Base-by-base conservation (phyloP, 1,140 invertebrate genomes). In the Mactra quadrangularis region DNA sequence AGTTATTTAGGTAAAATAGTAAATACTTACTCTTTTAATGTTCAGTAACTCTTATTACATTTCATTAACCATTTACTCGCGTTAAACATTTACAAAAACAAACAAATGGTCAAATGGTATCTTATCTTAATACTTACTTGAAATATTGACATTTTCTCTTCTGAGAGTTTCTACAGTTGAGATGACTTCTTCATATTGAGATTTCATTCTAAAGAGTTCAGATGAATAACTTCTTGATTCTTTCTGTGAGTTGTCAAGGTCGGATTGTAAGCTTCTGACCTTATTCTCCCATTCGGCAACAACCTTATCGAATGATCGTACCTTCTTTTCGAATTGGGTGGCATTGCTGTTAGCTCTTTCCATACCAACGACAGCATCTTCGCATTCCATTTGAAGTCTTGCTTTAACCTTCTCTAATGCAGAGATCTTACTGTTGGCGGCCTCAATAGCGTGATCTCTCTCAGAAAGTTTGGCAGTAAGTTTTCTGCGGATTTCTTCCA, bases 261-360 rank as follows among this genome's bases (percentile, higher is more conserved):
- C 99, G 88, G 97, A 96, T 86, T 97, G 97, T 84, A 99, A 95
- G 93, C 99, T 98, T 91, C 99, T 97, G 91, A 98, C 97, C 95
- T 99, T 99, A 94, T 98, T 96, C 94, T 99, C 99, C 99, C 99
- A 99, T 96, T 99, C 99, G 86, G 97, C 96, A 92, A 99, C 97
- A 93, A 99, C 98, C 94, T 99, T 99, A 95, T 99, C 99, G 95
- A 99, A 99, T 87, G 97, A 97, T 95, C 99, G 99, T 94, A 99
- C 98, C 94, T 99, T 99, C 97, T 99, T 99, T 94, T 99, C 99
- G 86, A 99, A 96, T 79, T 97, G 96, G 91, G 97, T 97, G 90
- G 98, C 98, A 90, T 99, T 96, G 59, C 97, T 96, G 74, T 97
- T 98, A 68, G 98, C 97, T 92, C 98, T 96, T 94, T 99, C 98